phyloP scores from a whole-genome alignment of 2,888 invertebrate species.

The Eupelmus urozonus region DNA sequence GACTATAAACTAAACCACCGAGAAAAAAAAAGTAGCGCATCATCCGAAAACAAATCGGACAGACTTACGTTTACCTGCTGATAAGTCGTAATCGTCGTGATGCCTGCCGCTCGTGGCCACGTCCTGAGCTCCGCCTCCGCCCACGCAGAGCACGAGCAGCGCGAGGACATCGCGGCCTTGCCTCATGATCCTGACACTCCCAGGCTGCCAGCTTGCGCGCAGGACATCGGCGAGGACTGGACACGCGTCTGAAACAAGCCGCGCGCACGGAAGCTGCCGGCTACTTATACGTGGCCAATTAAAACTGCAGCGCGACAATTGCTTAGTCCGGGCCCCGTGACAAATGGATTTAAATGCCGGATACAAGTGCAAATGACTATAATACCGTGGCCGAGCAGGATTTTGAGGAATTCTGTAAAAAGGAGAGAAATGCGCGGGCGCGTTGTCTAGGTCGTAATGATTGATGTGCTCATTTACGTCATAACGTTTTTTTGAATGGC shows the following conservation, averaged over 20 bases:
- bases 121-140: background rate
- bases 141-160: slow-evolving; percentile 6
- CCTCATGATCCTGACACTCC: slow-evolving; percentile 14
- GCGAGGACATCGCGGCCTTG: background rate
- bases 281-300: slow-evolving; percentile 43
- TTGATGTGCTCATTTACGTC: no score
- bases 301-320: slow-evolving; percentile 4
- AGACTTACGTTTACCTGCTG: slow-evolving; percentile 67
- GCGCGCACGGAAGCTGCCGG: background rate
- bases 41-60: background rate
- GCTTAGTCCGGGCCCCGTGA: slow-evolving; percentile 61
- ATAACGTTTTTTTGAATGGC: no score
- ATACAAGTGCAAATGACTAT: slow-evolving; percentile 52
- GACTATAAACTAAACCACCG: no score
- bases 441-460: background rate
- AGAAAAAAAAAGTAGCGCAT: background rate
- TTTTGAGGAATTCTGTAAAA: background rate
- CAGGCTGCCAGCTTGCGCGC: background rate
- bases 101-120: background rate
- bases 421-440: background rate
- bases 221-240: slow-evolving; percentile 10
- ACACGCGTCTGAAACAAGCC: background rate
- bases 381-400: slow-evolving; percentile 26
- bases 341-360: slow-evolving; percentile 66
- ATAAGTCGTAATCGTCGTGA: background rate